Percentiles rank a stretch among this genome's conserved stretches.
Evolutionary conservation across 1,140 invertebrate species (phyloP).

Genomic region (Pachypeltis micranthus): DNA sequence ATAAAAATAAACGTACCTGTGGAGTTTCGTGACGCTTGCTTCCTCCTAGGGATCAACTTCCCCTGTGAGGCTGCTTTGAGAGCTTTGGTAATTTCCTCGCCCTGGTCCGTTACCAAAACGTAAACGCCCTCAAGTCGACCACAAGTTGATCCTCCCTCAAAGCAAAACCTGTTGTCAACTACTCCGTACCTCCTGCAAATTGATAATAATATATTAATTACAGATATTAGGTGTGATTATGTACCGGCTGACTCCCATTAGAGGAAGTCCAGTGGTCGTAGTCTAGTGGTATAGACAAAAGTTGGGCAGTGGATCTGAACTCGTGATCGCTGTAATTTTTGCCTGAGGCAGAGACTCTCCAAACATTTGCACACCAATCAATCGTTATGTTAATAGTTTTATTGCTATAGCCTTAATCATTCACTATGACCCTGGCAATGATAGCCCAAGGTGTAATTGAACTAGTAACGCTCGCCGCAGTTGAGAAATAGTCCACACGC

Average conservation of each 20-base stretch:
- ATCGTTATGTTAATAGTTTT: no score
- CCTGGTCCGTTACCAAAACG: constrained; percentile 63
- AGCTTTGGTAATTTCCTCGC: constrained; percentile 55
- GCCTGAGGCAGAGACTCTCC: no score
- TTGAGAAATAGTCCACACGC: constrained; percentile 65
- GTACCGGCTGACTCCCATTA: no score
- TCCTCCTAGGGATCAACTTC: constrained; percentile 46
- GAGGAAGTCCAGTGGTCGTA: no score
- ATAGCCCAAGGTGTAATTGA: no score
- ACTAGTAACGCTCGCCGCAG: constrained; percentile 52
- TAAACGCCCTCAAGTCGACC: constrained; percentile 70
- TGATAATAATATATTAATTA: not conserved
- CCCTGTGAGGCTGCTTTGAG: constrained; percentile 61
- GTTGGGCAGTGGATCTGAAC: no score
- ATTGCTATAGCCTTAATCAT: no score
- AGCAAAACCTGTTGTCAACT: constrained; percentile 74
- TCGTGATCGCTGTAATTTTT: no score
- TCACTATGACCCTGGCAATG: no score
- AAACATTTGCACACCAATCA: no score
- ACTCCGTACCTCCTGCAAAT: constrained; percentile 61
- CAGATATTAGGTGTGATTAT: no score
- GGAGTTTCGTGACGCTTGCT: constrained; percentile 13
- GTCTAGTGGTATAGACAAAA: no score
- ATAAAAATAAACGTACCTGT: not conserved
- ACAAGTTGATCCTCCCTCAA: constrained; percentile 80